Conservation (phyloP, 2,797 vertebrate species). For the Alauda arvensis region DNA sequence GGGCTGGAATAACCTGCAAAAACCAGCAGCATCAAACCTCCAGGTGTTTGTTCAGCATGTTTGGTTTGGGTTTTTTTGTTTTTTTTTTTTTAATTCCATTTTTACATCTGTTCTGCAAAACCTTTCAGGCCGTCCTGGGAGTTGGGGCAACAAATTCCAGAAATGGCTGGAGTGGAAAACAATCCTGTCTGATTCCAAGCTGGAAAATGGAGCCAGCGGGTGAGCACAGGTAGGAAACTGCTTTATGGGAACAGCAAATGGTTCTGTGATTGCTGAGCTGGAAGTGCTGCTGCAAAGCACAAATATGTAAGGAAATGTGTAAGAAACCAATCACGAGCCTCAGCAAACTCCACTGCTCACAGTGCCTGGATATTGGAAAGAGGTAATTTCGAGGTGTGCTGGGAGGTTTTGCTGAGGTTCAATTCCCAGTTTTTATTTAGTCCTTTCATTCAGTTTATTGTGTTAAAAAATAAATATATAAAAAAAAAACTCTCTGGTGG, state of each 20-base stretch:
- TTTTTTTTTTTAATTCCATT: neutral
- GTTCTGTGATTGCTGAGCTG: constrained; percentile 27
- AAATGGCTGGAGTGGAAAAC: constrained; percentile 13
- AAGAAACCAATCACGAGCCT: neutral
- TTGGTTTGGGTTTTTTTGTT: neutral
- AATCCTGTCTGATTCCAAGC: constrained; percentile 8
- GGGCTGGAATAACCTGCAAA: neutral
- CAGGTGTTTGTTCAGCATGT: neutral
- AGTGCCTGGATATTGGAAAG: constrained; percentile 31
- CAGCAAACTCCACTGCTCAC: constrained; percentile 20
- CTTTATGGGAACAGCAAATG: constrained; percentile 33
- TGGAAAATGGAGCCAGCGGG: constrained; percentile 52
- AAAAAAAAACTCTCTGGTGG: neutral
- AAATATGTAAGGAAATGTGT: neutral
- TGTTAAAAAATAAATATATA: neutral
- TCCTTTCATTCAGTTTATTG: neutral
- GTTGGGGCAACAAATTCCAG: neutral
- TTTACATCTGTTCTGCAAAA: neutral
- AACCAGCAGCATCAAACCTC: neutral
- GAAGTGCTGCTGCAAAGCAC: constrained; percentile 28
- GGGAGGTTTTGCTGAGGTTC: neutral
- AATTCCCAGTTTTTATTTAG: neutral
- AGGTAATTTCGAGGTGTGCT: constrained; percentile 12
- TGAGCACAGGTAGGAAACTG: constrained; percentile 19
- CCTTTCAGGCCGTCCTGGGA: neutral